Base-by-base conservation (phyloP, 1,140 invertebrate species). In the Drosophila quadrilineata region DNA sequence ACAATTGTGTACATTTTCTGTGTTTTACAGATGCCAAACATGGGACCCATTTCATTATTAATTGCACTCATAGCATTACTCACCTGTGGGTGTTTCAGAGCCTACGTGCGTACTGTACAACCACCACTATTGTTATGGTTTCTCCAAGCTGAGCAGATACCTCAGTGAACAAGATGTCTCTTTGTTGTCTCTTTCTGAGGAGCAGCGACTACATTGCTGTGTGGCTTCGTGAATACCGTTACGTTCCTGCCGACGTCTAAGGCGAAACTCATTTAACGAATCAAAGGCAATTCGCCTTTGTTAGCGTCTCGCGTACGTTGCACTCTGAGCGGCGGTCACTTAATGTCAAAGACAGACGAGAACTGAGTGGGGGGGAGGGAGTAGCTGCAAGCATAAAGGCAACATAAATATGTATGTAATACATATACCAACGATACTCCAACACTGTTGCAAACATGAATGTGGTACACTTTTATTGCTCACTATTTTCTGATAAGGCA, bases 311-410 rank as follows among this genome's bases (percentile, higher is more conserved):
- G 58, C 75, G 75, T 29, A 38, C 75, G 75, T 79, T 79, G 75
- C 58, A 70, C 75, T 79, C 45, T 69, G 45, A 57, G 59, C 65
- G 65, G 45, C 64, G 72, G 68, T 69, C 69, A 77, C 48, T 77
- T 41, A 54, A 50, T 64, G 26, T 58, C 21, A 60, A 49, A 26
- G 45, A 31, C 33, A 22, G n/a, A 2, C 16, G 0, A 6, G 5
- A 10, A 4, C 4, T 5, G 38, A 6, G 12, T 35, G 45, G 29
- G 48, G 40, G n/a, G 21, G 40, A 22, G 9, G 24, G 33, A 52
- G 53, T 66, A 57, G 31, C 77, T 80, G 77, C 58, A 84, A 84
- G 52, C 77, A 80, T 69, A 80, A 62, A 75, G 53, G 50, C 62
- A 72, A 59, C 68, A 72, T 72, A 36, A 60, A 53, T 28, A 50